Conservation (phyloP, 2,113 vertebrate genomes). For the Opisthocomus hoazin region DNA sequence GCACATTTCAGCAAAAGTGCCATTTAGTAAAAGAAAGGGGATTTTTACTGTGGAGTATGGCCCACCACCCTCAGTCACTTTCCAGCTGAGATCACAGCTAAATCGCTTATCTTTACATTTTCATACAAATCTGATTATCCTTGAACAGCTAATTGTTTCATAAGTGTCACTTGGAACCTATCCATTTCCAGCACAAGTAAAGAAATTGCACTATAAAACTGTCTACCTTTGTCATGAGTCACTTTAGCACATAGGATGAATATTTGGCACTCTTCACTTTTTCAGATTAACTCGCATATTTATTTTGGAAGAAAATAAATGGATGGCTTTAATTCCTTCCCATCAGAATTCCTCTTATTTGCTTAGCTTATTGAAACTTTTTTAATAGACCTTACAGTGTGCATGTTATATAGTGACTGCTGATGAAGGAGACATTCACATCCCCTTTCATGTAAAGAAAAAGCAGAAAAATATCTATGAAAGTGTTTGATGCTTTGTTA, state of each 20-base stretch:
- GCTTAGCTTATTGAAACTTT: conserved; percentile 1
- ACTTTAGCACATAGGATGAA: conserved; percentile 29
- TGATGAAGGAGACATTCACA: not conserved
- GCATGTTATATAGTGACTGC: not conserved
- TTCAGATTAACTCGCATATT: conserved; percentile 17
- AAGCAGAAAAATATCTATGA: not conserved
- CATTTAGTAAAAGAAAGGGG: conserved; percentile 6
- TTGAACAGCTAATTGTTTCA: conserved; percentile 51
- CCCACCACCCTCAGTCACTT: conserved; percentile 1
- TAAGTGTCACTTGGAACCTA: conserved; percentile 54
- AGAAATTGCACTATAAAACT: conserved; percentile 59
- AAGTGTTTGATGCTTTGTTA: not conserved
- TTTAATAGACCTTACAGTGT: not conserved
- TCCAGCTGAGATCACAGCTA: conserved; percentile 46
- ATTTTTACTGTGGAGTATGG: not conserved
- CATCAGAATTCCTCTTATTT: conserved; percentile 30
- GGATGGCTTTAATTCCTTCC: not conserved
- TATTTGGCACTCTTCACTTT: conserved; percentile 19
- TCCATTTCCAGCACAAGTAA: conserved; percentile 44
- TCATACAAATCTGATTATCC: conserved; percentile 58
- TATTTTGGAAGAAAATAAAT: conserved; percentile 32
- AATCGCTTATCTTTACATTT: conserved; percentile 51
- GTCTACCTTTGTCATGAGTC: conserved; percentile 41
- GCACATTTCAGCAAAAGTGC: conserved; percentile 29
- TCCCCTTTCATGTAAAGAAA: not conserved